Percentiles rank a stretch among this genome's conserved stretches.
These are phyloP conservation scores for Tortrix viridana DNA, from an alignment of 2,888 invertebrate genomes.

Conservation along the genomic window DNA sequence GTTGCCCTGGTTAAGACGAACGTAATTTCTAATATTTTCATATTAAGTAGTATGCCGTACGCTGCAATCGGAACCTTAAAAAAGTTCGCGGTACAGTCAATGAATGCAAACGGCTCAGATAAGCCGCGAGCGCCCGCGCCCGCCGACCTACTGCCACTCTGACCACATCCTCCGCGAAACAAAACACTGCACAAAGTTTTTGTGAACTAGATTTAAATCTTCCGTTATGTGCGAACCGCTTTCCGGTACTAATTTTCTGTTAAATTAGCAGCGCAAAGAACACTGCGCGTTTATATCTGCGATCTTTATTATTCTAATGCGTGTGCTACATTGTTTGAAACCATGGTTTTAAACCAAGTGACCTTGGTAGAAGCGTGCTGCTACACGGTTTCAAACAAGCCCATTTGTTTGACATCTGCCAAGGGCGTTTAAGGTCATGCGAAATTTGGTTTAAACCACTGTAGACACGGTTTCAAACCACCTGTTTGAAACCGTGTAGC, in stretches of 20 bases:
- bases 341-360: too few species aligned
- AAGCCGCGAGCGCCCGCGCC: slow-evolving; percentile 45
- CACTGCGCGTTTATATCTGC: slow-evolving; percentile 35
- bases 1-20: slow-evolving; percentile 16
- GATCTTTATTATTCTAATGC: too few species aligned
- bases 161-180: slow-evolving; percentile 48
- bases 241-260: slow-evolving; percentile 35
- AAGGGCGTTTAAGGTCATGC: too few species aligned
- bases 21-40: slow-evolving; percentile 29
- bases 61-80: slow-evolving; percentile 17
- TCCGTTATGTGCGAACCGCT: slow-evolving; percentile 51
- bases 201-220: slow-evolving; percentile 62
- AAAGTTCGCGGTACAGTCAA: slow-evolving; percentile 42
- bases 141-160: slow-evolving; percentile 53
- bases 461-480: too few species aligned
- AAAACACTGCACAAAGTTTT: slow-evolving; percentile 52
- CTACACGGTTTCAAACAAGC: too few species aligned
- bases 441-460: too few species aligned
- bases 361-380: too few species aligned
- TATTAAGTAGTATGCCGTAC: slow-evolving; percentile 20
- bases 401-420: too few species aligned
- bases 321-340: too few species aligned
- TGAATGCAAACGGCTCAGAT: slow-evolving; percentile 54
- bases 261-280: slow-evolving; percentile 45
- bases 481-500: too few species aligned